Base-by-base conservation (phyloP, 2,797 vertebrate genomes). In the Hypotaenidia okinawae region DNA sequence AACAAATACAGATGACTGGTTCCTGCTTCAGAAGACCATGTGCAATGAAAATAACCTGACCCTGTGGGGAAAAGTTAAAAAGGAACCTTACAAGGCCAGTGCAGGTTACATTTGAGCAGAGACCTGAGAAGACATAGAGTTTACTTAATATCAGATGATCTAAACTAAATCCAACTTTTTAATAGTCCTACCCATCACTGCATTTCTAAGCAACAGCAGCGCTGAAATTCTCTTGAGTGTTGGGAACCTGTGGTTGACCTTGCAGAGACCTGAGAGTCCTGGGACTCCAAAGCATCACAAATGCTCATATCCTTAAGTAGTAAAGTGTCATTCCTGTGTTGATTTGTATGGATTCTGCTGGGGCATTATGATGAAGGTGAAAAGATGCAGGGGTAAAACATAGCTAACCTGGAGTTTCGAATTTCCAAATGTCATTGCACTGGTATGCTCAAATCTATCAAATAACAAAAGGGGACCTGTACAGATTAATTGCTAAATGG, bases 221-320 rank as follows among this genome's bases (percentile, higher is more conserved):
- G 32, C 13, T 58, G 13, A 61, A 33, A 68, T 57, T 47, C 10
- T 64, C 32, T 58, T 18, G 10, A 59, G 13, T 14, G 8, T 22
- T 57, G 13, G 51, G 28, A 85, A 3, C 39, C 49, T 70, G 12
- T 35, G 25, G 11, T 2, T 67, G 27, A 14, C 28, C 11, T 82
- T 86, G 21, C 6, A 52, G 51, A 52, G 51, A 15, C 16, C 68
- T 84, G 78, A n/a, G 16, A 85, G n/a, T n/a, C 37, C 41, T 72
- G 75, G n/a, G n/a, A 43, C 19, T 27, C 17, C 43, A 10, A 45
- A 84, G n/a, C 5, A n/a, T 25, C 35, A 25, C 0, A 0, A 33
- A 28, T 84, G n/a, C 8, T 83, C 5, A 25, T 45, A 58, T 37
- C 9, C 19, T 75, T 84, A 13, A 82, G 14, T 10, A 68, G 16